phyloP scores from a whole-genome alignment of 2,113 vertebrate genomes.

The Dunckerocampus dactyliophorus region DNA sequence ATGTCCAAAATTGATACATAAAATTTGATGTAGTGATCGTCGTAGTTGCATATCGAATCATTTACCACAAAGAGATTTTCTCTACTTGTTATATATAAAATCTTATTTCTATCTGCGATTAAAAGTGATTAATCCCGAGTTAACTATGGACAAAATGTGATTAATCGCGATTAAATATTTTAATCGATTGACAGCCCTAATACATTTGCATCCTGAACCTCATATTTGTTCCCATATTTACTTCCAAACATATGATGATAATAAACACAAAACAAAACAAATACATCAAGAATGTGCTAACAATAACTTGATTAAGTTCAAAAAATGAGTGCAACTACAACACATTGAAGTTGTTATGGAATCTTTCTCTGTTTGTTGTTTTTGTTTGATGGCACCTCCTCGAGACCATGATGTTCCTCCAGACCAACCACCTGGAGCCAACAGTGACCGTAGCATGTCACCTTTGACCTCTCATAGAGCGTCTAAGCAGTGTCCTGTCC shows the following conservation, averaged over 20 bases:
- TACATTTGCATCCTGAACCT: neutral
- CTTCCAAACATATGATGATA: neutral
- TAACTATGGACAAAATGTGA: too few relatives aligned
- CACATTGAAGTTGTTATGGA: neutral
- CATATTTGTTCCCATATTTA: neutral
- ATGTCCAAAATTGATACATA: too few relatives aligned
- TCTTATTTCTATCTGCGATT: too few relatives aligned
- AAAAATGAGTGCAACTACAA: neutral
- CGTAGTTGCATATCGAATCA: too few relatives aligned
- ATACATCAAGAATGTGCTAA: neutral
- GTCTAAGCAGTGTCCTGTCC: conserved; percentile 38
- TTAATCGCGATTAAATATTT: too few relatives aligned
- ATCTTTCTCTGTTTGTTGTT: conserved; percentile 1
- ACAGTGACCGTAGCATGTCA: conserved; percentile 38
- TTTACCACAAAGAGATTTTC: too few relatives aligned
- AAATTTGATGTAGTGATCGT: too few relatives aligned
- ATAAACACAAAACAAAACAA: neutral
- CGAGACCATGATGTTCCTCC: conserved; percentile 10
- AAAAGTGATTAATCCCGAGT: too few relatives aligned
- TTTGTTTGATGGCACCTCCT: neutral
- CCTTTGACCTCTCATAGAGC: conserved; percentile 47
- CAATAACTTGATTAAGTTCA: neutral
- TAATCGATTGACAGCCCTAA: too few relatives aligned
- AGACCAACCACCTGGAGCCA: conserved; percentile 54
- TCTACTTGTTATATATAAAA: too few relatives aligned